Evolutionary conservation across 2,888 invertebrate genomes (phyloP), one percentile per base, ranked within the genome.

Genomic region (Drosophila neotestacea): DNA sequence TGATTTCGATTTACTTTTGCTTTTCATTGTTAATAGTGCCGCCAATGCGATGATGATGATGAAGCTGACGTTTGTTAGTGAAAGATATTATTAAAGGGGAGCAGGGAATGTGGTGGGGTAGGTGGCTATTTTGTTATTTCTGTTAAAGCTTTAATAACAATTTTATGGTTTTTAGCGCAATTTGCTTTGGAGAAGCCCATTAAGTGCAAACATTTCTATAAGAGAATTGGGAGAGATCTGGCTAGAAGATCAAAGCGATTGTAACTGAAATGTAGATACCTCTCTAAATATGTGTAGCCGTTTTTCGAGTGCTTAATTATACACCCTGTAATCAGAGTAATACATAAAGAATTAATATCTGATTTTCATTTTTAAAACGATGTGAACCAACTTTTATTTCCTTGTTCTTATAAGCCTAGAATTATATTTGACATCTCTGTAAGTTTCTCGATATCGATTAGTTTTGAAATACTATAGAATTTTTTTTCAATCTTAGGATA

Each of bases 1-100:
- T 85, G 84, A 88, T 84, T 84, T 88, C 88, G 88, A 83, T 84
- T 83, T 88, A 84, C 84, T 84, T 84, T 84, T 88, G 84, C 84
- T 84, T 84, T 84, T 84, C 88, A 88, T 84, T 84, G 84, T 84
- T 88, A 70, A 78, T 59, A 79, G 65, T 75, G 67, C 85, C 79
- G 80, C 73, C 87, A 78, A 82, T 84, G 82, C 74, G 77, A 74
- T 71, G 82, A 85, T 78, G 58, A 22, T 22, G 22, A 22, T 22
- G 42, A 22, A 47, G 64, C 55, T 56, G 67, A 27, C 10, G 30
- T 47, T 42, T 48, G 11, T 32, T 30, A 36, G 28, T 47, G 39
- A 46, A 51, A 52, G 60, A 47, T 58, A 16, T 42, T 22, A 16
- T 7, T 13, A 22, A 4, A 13, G 30, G 28, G 9, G 30, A 30